Evolutionary conservation across 1,140 invertebrate genomes (phyloP), one percentile per base, ranked within the genome.

Genomic region (Brachionus rotundiformis): DNA sequence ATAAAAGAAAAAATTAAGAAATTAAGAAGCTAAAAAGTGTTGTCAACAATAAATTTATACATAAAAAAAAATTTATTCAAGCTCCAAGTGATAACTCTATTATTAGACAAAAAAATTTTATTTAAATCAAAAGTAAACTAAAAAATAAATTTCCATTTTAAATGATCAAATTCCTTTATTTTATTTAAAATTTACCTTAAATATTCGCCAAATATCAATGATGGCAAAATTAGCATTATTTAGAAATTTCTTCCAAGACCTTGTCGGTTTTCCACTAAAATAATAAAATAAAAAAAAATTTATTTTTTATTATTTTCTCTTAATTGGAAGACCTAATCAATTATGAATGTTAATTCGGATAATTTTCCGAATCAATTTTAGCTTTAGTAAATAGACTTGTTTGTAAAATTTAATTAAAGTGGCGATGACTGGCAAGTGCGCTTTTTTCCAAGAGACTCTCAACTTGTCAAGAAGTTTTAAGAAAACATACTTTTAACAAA

Each of bases 21-120:
- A 31, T 68, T 68, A 33, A 33, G 63, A 68, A 68, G 63, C 29
- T 68, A 68, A 68, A 68, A 68, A 68, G 31, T 68, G 63, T 68
- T 68, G 63, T 68, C 63, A 68, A 68, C 27, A 68, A 68, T 33
- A 68, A 68, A 63, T 29, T 63, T 29, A 29, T 63, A 16, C 23
- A 31, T 16, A 63, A 68, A 68, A 63, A 31, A 31, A 33, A 33
- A 13, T 68, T 68, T 65, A 33, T 68, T 63, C 6, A 68, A 68
- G 63, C 63, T 68, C 63, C 27, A 68, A 68, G 63, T 68, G 63
- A 68, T 68, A 68, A 68, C 59, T 63, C 13, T 63, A 4, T 63
- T 63, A 63, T 63, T 29, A 63, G 10, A 63, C 59, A 27, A 31
- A n/a, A n/a, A n/a, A 63, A 27, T 25, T 63, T 63, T 63, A 29